Conservation (phyloP, 2,113 vertebrate genomes). For the Callithrix jacchus region DNA sequence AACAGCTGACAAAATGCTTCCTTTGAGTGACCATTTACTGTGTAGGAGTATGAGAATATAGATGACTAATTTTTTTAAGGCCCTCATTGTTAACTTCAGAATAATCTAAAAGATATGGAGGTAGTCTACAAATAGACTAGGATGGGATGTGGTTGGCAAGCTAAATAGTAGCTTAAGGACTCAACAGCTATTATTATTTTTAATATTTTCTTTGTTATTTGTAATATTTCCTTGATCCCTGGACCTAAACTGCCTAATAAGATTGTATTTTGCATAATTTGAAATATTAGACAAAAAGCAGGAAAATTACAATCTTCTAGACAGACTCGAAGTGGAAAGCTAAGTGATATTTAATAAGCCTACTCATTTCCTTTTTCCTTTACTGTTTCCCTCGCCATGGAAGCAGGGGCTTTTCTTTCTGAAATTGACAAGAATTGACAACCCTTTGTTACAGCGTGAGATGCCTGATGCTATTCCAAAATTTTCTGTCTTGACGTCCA, state of each 20-base stretch:
- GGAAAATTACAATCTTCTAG: background rate
- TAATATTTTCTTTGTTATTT: slow-evolving; percentile 25
- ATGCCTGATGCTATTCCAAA: slow-evolving; percentile 42
- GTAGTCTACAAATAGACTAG: background rate
- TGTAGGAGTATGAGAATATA: background rate
- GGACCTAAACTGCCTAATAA: background rate
- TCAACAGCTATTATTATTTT: background rate
- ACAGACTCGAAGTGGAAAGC: background rate
- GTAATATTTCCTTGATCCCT: background rate
- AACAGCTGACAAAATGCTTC: background rate
- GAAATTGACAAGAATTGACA: slow-evolving; percentile 40
- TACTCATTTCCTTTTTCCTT: background rate
- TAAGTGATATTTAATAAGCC: slow-evolving; percentile 43
- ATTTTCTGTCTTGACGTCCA: slow-evolving; percentile 23
- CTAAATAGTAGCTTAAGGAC: background rate
- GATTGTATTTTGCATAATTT: background rate
- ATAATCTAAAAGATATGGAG: background rate
- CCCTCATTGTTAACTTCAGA: background rate
- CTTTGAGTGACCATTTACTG: background rate
- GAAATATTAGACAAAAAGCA: slow-evolving; percentile 23
- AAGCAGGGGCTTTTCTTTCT: slow-evolving; percentile 1
- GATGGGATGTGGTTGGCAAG: background rate
- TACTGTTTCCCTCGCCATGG: background rate
- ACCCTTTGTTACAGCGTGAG: slow-evolving; percentile 58
- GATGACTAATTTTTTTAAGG: background rate